Evolutionary conservation across 1,140 invertebrate species (phyloP), one percentile per base, ranked within the genome.

Genomic region (Scaptodrosophila lebanonensis): DNA sequence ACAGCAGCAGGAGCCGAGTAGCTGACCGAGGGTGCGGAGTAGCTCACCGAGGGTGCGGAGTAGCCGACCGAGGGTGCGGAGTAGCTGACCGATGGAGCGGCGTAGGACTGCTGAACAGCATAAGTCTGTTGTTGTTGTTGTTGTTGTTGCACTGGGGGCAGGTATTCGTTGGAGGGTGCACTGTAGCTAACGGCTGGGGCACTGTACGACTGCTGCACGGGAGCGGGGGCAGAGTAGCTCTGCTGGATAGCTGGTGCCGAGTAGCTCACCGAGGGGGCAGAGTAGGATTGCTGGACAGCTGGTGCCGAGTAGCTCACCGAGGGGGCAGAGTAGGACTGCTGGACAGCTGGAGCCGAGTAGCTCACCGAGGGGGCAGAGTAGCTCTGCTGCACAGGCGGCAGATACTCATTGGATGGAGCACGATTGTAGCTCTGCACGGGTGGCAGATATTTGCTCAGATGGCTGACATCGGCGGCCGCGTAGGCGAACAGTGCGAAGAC

Each of bases 391-490:
- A 75, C 45, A 1, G 77, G 77, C 4, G 77, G 77, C 68, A 83
- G 56, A 27, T 83, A 83, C 53, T 83, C 79, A 40, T 64, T 73
- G 36, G 73, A 72, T 15, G 18, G 15, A n/a, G 56, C 17, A 22
- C 15, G 25, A 27, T 38, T 40, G 2, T 39, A 53, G 50, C 8
- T 42, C 27, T 65, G 62, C 20, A 18, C 38, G 5, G 66, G 62
- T 27, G 76, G 69, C 64, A 83, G 57, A 33, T 83, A 83, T 36
- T 59, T 61, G 39, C 36, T 72, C 70, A 85, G 53, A 35, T 85
- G 83, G 73, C 83, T 85, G 6, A 85, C 83, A 70, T 85, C 83
- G 57, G 83, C 83, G 25, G 83, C 66, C 33, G 63, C 77, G 62
- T 68, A 72, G 54, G 83, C 83, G 62, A 83, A 57, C 38, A 85